Percentiles rank a stretch among this genome's conserved stretches.
Evolutionary conservation across 2,113 vertebrate species (phyloP).

Genomic region (Equus quagga): DNA sequence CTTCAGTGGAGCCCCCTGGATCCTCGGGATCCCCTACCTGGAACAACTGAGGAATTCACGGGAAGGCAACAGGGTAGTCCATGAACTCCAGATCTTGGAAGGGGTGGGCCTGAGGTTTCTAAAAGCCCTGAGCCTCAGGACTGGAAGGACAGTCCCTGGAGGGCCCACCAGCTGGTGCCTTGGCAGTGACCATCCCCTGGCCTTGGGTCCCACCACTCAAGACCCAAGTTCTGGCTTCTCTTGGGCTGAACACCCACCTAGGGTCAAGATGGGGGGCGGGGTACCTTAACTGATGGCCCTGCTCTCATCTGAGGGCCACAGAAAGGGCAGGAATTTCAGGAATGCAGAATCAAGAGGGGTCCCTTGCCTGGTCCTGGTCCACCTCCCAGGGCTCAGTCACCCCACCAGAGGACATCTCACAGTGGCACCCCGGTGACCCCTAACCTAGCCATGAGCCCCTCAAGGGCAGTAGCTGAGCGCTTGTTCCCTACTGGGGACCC

Average conservation of each 20-base stretch:
- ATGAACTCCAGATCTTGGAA: neutral
- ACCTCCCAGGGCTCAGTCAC: neutral
- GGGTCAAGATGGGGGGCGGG: too few species aligned
- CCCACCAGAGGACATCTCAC: too few species aligned
- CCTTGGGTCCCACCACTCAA: neutral
- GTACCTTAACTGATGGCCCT: neutral
- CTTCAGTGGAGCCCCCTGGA: neutral
- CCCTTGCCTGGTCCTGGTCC: neutral
- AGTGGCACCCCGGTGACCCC: neutral
- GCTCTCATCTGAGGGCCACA: neutral
- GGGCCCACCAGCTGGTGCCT: neutral
- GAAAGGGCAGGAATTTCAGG: neutral
- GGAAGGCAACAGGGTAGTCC: neutral
- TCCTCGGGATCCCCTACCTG: neutral
- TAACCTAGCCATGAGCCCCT: neutral
- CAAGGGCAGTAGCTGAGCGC: neutral
- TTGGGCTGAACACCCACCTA: rapidly evolving
- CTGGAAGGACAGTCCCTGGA: neutral
- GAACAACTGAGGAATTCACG: neutral
- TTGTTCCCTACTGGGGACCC: neutral
- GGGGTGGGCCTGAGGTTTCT: neutral
- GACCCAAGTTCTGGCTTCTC: neutral
- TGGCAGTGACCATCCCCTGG: neutral
- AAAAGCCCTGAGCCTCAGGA: neutral
- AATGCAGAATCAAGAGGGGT: neutral